Evolutionary conservation across 2,888 invertebrate genomes (phyloP), one percentile per base, ranked within the genome.

Genomic region (Eilema sororculum): DNA sequence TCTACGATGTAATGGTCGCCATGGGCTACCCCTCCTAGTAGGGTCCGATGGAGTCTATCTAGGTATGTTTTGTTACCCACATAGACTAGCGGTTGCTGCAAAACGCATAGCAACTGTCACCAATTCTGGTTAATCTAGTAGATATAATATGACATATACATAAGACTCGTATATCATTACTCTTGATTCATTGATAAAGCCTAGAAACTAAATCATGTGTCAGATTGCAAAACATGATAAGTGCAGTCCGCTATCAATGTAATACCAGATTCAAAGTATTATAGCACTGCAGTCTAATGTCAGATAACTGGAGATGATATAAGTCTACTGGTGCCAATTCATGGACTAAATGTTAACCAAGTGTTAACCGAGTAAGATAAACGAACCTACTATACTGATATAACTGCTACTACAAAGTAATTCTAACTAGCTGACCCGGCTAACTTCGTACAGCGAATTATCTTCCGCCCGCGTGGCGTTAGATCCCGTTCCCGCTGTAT

Each of bases 151-250:
- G 33, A 22, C 9, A 22, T 22, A 33, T 22, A 16, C 28, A 22
- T 52, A 9, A 33, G 12, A 56, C 46, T 46, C 46, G 20, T 20
- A 46, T 46, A 6, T 20, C 46, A 46, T 46, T 52, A 52, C 52
- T 52, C n/a, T n/a, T 52, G 52, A 52, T n/a, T 52, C 52, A n/a
- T 52, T 33, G 57, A 22, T 37, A 37, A 41, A 59, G n/a, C 16
- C 3, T 37, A 5, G 25, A 41, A 65, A 58, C 56, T 20, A 20
- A 25, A 66, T 58, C 65, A 33, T 37, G n/a, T 66, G 58, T 66
- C 66, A 59, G 66, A 58, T 66, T 66, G 37, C 25, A 20, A 65
- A 33, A 66, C 16, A 41, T 41, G 52, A 58, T 37, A 66, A 41
- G 20, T 57, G n/a, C 52, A 52, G 52, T 52, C 46, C 46, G 10